phyloP scores from a whole-genome alignment of 2,888 invertebrate genomes.

The Yponomeuta plumbellus region DNA sequence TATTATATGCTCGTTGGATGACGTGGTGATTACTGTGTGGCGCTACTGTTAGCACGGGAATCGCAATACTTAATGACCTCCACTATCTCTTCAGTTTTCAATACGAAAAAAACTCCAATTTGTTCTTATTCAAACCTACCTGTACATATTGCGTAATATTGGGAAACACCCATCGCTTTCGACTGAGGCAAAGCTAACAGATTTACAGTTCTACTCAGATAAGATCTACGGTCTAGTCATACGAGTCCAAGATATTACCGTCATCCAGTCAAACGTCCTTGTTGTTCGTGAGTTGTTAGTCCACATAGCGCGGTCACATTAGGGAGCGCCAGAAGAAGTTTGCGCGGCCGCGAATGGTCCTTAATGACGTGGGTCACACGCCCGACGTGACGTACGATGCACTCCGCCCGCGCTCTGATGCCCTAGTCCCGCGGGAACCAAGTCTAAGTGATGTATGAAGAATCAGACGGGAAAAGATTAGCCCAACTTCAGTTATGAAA shows the following conservation, averaged over 20 bases:
- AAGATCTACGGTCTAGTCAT: background rate
- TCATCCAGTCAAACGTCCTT: constrained; percentile 25
- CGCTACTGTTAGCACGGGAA: too few relatives aligned
- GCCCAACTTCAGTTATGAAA: background rate
- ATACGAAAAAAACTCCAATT: too few relatives aligned
- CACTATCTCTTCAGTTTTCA: too few relatives aligned
- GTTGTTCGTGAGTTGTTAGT: constrained; percentile 31
- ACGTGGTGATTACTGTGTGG: background rate
- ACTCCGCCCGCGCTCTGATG: constrained; percentile 49
- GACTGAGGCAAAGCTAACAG: too few relatives aligned
- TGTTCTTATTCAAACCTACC: too few relatives aligned
- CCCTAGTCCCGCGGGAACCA: constrained; percentile 41
- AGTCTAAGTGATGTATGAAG: constrained; percentile 11
- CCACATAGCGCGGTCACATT: constrained; percentile 33
- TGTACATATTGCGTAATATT: too few relatives aligned
- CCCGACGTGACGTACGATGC: constrained; percentile 41
- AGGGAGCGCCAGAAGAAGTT: constrained; percentile 42
- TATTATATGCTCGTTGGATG: background rate
- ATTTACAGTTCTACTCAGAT: background rate
- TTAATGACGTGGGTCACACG: constrained; percentile 55
- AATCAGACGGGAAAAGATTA: background rate
- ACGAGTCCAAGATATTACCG: background rate
- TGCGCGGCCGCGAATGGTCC: constrained; percentile 50
- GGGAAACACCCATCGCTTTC: too few relatives aligned
- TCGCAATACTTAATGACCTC: too few relatives aligned